Conservation (phyloP, 2,797 vertebrate genomes). For the Acipenser oxyrinchus region DNA sequence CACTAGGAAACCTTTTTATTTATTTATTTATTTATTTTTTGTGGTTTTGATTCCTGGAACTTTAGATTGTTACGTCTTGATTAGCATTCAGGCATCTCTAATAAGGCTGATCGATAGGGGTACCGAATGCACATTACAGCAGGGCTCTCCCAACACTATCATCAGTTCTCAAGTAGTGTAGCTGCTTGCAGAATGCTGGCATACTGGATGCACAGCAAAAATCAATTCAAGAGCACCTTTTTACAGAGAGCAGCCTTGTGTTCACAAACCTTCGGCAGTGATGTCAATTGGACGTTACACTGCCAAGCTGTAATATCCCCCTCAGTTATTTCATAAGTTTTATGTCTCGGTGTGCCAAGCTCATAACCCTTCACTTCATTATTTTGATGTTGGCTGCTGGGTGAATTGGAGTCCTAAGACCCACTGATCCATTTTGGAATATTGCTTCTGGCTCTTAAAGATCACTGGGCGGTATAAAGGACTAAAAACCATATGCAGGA, state of each 20-base stretch:
- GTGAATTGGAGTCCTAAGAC: slow-evolving; percentile 18
- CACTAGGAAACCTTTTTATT: too few relatives aligned
- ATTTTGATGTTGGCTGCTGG: slow-evolving; percentile 28
- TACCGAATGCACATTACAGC: neutral
- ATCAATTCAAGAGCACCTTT: slow-evolving; percentile 29
- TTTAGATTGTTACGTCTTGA: too few relatives aligned
- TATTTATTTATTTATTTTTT: too few relatives aligned
- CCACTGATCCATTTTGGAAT: slow-evolving; percentile 4
- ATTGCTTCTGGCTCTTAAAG: neutral
- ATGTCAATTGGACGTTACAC: slow-evolving; percentile 30
- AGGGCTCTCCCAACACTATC: slow-evolving; percentile 35
- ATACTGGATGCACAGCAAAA: slow-evolving; percentile 1
- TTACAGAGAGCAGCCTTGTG: slow-evolving; percentile 31
- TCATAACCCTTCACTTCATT: slow-evolving; percentile 32
- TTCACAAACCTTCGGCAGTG: slow-evolving; percentile 27
- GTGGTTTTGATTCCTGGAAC: too few relatives aligned
- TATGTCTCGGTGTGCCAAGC: slow-evolving; percentile 42
- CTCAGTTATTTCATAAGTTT: slow-evolving; percentile 52
- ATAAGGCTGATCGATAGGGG: too few relatives aligned
- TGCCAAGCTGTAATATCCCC: slow-evolving; percentile 29
- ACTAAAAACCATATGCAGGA: neutral
- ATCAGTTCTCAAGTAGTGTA: slow-evolving; percentile 34
- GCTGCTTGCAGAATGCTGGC: neutral
- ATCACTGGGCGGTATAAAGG: neutral
- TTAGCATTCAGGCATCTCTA: too few relatives aligned